A percentile compares a stretch with the other conserved stretches of the same genome.
These are phyloP conservation scores for Parnassius apollo DNA, from an alignment of 2,888 invertebrate species.

Conservation along the genomic window DNA sequence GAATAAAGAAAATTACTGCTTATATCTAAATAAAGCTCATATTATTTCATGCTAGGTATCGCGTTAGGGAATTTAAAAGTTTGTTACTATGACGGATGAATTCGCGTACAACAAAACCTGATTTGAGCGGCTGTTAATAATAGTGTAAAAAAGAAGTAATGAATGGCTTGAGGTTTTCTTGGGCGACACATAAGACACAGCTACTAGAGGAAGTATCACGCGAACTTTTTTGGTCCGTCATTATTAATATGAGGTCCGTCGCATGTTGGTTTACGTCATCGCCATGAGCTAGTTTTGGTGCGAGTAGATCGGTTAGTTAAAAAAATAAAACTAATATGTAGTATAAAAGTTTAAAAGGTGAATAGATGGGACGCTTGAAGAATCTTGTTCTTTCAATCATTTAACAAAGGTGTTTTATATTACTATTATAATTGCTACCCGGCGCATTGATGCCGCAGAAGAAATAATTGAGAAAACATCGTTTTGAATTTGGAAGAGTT, in stretches of 20 bases:
- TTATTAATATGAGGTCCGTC: slow-evolving; percentile 31
- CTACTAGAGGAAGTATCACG: slow-evolving; percentile 38
- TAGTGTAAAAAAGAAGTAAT: slow-evolving; percentile 1
- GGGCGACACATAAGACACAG: slow-evolving; percentile 12
- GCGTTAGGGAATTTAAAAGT: slow-evolving; percentile 22
- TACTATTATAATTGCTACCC: too few relatives aligned
- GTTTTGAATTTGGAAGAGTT: too few relatives aligned
- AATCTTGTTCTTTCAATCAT: too few relatives aligned
- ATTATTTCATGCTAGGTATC: too few relatives aligned
- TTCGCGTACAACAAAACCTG: slow-evolving; percentile 4
- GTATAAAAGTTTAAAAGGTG: too few relatives aligned
- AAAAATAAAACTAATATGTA: too few relatives aligned
- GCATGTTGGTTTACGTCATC: slow-evolving; percentile 40
- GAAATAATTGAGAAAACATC: too few relatives aligned
- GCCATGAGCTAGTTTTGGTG: slow-evolving; percentile 3
- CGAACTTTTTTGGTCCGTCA: slow-evolving; percentile 36
- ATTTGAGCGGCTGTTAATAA: slow-evolving; percentile 3
- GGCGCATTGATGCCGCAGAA: too few relatives aligned
- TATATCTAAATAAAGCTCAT: too few relatives aligned
- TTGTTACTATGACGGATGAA: slow-evolving; percentile 1
- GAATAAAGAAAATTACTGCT: too few relatives aligned
- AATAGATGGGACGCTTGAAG: too few relatives aligned
- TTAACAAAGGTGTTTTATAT: too few relatives aligned
- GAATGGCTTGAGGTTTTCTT: slow-evolving; percentile 4
- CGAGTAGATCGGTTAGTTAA: background rate